Base-by-base conservation (phyloP, 2,888 invertebrate species). In the Andricus curvator region DNA sequence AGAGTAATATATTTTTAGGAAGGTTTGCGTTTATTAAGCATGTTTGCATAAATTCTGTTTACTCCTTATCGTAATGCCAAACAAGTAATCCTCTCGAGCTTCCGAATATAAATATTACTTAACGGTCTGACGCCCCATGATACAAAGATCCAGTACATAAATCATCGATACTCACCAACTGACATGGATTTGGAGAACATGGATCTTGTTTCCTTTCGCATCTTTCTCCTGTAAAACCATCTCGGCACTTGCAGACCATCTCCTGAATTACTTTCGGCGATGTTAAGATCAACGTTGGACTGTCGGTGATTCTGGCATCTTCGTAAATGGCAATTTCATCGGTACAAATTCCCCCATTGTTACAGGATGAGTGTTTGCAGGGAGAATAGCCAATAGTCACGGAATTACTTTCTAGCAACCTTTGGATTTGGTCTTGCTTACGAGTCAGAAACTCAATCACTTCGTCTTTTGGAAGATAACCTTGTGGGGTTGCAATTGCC, bases 131-230 rank as follows among this genome's bases (percentile, higher is more conserved):
- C 41, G 22, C 37, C 13, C 13, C 37, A 22, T 15, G 29, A 29
- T 66, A n/a, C 13, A 66, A 37, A 66, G 20, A 48, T 25, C 20
- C 51, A 74, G 70, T 51, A 56, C 48, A 33, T 67, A 70, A 67
- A 79, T 48, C 20, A 66, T 2, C 29, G 29, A 33, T 70, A 82
- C 85, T 83, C 80, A 91, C 91, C 85, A 90, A 79, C 22, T 96
- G 95, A 91, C 99, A 99, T 6, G 98, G 98, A 91, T 96, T 97
- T 1, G 97, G 97, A 37, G 96, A 94, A 90, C 98, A 98, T 0
- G 99, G 99, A 93, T 98, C 98, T 93, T 97, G 97, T 11, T 97
- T 94, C 88, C 96, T 96, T 88, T 97, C 97, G 92, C 98, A 98
- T 82, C 95, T 95, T 1, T 94, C 94, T 0, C 98, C 98, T 20